phyloP scores from a whole-genome alignment of 2,888 invertebrate species.

The Drosophila kokeensis region DNA sequence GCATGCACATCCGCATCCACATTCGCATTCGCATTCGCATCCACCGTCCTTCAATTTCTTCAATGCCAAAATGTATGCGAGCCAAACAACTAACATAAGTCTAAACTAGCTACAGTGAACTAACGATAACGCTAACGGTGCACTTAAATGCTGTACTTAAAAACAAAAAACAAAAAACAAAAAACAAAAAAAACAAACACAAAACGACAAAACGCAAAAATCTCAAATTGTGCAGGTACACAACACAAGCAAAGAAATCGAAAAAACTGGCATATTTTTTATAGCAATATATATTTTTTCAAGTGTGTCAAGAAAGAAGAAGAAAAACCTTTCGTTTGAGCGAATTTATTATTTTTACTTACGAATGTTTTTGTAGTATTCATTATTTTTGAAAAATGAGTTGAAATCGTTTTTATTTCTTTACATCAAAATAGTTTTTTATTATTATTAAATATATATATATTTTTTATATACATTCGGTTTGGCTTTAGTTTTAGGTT shows the following conservation, averaged over 20 bases:
- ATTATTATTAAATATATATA: slow-evolving; percentile 8
- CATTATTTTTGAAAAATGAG: slow-evolving; percentile 45
- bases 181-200: neutral
- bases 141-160: slow-evolving; percentile 83
- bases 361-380: slow-evolving; percentile 38
- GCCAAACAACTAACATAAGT: slow-evolving; percentile 40
- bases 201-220: slow-evolving; percentile 52
- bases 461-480: slow-evolving; percentile 32
- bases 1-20: slow-evolving; percentile 12
- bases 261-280: slow-evolving; percentile 59
- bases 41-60: slow-evolving; percentile 74
- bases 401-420: slow-evolving; percentile 35
- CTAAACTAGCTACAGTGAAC: slow-evolving; percentile 33
- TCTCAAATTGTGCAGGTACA: slow-evolving; percentile 74
- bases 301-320: slow-evolving; percentile 15
- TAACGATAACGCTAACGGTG: slow-evolving; percentile 53
- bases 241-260: slow-evolving; percentile 27
- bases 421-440: slow-evolving; percentile 10
- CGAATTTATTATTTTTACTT: slow-evolving; percentile 72
- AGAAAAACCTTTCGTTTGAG: slow-evolving; percentile 72
- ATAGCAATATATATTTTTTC: slow-evolving; percentile 54
- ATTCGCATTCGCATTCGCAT: slow-evolving; percentile 58
- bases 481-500: neutral
- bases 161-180: slow-evolving; percentile 4
- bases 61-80: slow-evolving; percentile 74